These are phyloP conservation scores for Apotomis betuletana DNA, from an alignment of 2,888 invertebrate species.

Conservation along the genomic window DNA sequence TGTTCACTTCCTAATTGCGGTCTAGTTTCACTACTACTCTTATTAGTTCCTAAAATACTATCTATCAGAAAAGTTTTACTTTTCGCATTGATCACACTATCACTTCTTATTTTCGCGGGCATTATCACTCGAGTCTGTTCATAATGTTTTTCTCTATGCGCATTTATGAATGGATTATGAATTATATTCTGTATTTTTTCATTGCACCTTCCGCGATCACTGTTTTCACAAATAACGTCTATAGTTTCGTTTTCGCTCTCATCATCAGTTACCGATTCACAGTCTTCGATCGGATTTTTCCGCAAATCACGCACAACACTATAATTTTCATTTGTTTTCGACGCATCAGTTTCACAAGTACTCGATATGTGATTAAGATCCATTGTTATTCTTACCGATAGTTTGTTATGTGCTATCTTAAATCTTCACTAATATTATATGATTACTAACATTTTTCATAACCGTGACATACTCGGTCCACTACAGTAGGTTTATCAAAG, in stretches of 20 bases:
- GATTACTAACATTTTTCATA: background rate
- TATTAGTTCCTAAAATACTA: constrained; percentile 79
- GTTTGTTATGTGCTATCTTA: background rate
- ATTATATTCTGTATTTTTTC: constrained; percentile 53
- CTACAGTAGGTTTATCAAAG: constrained; percentile 15
- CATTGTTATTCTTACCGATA: constrained; percentile 52
- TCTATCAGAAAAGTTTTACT: constrained; percentile 83
- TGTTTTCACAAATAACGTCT: constrained; percentile 77
- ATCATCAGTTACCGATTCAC: constrained; percentile 68
- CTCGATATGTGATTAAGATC: constrained; percentile 74
- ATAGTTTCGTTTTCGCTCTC: constrained; percentile 80
- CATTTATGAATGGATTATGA: constrained; percentile 52
- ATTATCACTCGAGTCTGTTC: constrained; percentile 59
- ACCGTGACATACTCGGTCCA: background rate
- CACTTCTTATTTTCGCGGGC: constrained; percentile 51
- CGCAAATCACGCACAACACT: constrained; percentile 50
- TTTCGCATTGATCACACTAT: constrained; percentile 44
- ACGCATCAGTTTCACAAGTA: constrained; percentile 70
- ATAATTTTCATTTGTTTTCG: constrained; percentile 48
- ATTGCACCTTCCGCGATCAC: constrained; percentile 56
- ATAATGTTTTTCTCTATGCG: constrained; percentile 60
- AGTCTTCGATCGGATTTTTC: constrained; percentile 52
- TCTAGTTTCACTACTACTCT: constrained; percentile 53
- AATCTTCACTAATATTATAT: constrained; percentile 1
- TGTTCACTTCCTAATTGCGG: constrained; percentile 55